Evolutionary conservation across 2,888 invertebrate species (phyloP).

Genomic region (Eubasilissa splendida): DNA sequence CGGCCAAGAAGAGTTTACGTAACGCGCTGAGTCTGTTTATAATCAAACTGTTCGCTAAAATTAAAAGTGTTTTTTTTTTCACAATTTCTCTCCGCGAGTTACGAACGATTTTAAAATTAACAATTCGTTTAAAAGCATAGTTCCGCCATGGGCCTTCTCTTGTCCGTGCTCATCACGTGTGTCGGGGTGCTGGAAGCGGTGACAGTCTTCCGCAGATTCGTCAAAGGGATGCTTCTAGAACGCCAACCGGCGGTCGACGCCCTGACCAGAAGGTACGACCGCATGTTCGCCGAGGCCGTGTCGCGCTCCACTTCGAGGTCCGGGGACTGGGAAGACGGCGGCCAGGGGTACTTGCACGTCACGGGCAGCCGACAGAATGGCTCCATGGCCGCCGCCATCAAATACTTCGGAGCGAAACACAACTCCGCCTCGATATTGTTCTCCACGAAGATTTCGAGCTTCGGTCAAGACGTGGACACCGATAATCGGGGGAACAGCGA

Average conservation of each 20-base stretch:
- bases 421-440: slow-evolving; percentile 69
- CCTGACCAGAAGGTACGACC: slow-evolving; percentile 67
- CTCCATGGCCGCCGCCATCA: slow-evolving; percentile 67
- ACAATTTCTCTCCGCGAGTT: slow-evolving; percentile 3
- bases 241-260: slow-evolving; percentile 67
- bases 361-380: slow-evolving; percentile 66
- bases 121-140: slow-evolving; percentile 40
- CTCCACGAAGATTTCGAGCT: slow-evolving; percentile 72
- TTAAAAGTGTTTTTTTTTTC: slow-evolving; percentile 52
- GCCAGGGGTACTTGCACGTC: slow-evolving; percentile 69
- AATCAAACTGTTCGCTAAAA: slow-evolving; percentile 59
- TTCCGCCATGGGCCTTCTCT: slow-evolving; percentile 79
- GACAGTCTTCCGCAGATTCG: slow-evolving; percentile 72
- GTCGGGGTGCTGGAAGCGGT: slow-evolving; percentile 82
- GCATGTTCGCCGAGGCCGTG: slow-evolving; percentile 63
- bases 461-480: slow-evolving; percentile 68
- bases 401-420: slow-evolving; percentile 65
- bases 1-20: neutral
- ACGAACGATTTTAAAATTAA: neutral
- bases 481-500: slow-evolving; percentile 18
- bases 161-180: slow-evolving; percentile 83
- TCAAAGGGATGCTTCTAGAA: slow-evolving; percentile 68
- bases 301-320: slow-evolving; percentile 62
- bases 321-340: slow-evolving; percentile 66
- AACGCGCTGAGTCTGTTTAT: neutral